phyloP scores from a whole-genome alignment of 2,888 invertebrate species.

The Spodoptera exigua region DNA sequence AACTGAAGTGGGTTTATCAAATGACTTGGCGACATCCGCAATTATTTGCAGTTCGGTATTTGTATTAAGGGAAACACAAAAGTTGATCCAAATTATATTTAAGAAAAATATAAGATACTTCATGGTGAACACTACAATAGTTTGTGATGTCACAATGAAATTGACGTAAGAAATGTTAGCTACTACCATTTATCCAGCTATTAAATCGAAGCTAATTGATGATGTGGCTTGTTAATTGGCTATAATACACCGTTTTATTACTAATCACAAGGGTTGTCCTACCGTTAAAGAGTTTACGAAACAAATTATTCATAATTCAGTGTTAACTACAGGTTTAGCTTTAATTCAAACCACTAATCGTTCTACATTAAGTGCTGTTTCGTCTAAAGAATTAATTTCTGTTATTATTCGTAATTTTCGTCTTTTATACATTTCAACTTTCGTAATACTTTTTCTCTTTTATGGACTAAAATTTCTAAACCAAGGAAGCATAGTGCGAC shows the following conservation, averaged over 20 bases:
- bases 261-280: conserved; percentile 53
- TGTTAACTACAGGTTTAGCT: conserved; percentile 22
- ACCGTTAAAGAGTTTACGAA: conserved; percentile 31
- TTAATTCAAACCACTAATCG: conserved; percentile 20
- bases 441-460: conserved; percentile 58
- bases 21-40: conserved; percentile 67
- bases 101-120: conserved; percentile 28
- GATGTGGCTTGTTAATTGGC: conserved; percentile 44
- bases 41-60: conserved; percentile 66
- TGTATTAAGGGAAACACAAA: conserved; percentile 32
- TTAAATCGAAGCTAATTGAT: conserved; percentile 32
- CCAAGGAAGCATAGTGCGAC: conserved; percentile 67
- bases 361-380: conserved; percentile 9
- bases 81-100: conserved; percentile 33
- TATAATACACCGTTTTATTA: conserved; percentile 37
- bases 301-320: conserved; percentile 38
- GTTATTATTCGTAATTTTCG: conserved; percentile 18
- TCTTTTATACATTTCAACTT: conserved; percentile 49
- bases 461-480: conserved; percentile 69
- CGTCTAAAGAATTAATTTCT: conserved; percentile 10
- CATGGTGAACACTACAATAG: conserved; percentile 28
- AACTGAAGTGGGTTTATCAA: conserved; percentile 68
- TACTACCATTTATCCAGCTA: conserved; percentile 28
- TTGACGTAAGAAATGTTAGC: conserved; percentile 13
- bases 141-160: conserved; percentile 3